Evolutionary conservation across 2,888 invertebrate species (phyloP), one percentile per base, ranked within the genome.

Genomic region (Pomacea canaliculata): DNA sequence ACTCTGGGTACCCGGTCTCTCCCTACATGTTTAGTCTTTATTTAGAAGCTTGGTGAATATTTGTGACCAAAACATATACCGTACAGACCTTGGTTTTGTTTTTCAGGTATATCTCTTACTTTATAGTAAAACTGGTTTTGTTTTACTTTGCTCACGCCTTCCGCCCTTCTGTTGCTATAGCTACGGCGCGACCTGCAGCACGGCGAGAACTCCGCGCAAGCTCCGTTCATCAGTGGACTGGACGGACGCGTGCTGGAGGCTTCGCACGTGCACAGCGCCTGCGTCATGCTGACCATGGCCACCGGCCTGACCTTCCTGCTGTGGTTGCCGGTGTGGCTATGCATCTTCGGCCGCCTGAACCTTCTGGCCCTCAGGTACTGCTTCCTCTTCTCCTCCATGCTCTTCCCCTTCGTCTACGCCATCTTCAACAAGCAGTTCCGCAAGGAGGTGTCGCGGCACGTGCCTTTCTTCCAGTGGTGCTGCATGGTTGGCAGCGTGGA

Each of bases 221-320:
- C 10, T 9, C 68, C 68, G 4, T 68, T 27, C 68, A 12, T 68
- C 68, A 68, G 68, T 9, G 48, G 68, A 9, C 27, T 46, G 68
- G 48, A 46, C 27, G 37, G 13, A 46, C 18, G 12, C 13, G 68
- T 46, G 37, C 27, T 68, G 37, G 48, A 46, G 37, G 68, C 48
- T 23, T 8, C n/a, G 12, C 37, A 68, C 68, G 68, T 68, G 48
- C 68, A 68, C 68, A 68, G 48, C 37, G 19, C 68, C 12, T 68
- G 68, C 48, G 9, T 68, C 37, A 46, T 46, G 68, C 37, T 27
- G 37, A 5, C 19, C 1, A 4, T 46, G 3, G 37, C 18, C 16
- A 37, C 68, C 68, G 1, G n/a, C 18, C 27, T 68, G 12, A 5
- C 68, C 19, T 19, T 68, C 48, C 68, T 68, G 1, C 37, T n/a